phyloP scores from a whole-genome alignment of 2,888 invertebrate species.

The Drosophila borborema region DNA sequence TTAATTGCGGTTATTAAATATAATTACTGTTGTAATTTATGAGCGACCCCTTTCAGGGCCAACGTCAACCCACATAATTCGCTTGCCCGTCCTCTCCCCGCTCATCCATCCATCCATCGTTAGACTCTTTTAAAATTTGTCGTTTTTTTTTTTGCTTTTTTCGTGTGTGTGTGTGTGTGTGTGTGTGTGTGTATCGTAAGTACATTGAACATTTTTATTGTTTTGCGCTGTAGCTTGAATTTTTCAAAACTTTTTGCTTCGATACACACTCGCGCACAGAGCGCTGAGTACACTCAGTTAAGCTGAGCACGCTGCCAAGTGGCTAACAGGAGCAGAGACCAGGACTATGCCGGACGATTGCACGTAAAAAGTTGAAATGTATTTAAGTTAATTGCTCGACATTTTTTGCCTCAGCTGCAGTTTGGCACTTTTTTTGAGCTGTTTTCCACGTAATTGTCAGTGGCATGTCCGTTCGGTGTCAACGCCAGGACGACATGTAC shows the following conservation, averaged over 20 bases:
- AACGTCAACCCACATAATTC: constrained; percentile 20
- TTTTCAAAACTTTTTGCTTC: constrained; percentile 66
- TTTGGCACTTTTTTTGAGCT: constrained; percentile 57
- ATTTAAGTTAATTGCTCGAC: constrained; percentile 74
- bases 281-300: constrained; percentile 2
- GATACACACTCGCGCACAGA: constrained; percentile 48
- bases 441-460: constrained; percentile 69
- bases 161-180: not conserved
- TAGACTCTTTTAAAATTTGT: constrained; percentile 43
- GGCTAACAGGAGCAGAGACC: constrained; percentile 36
- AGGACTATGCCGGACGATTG: constrained; percentile 61
- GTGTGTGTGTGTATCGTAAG: constrained; percentile 38
- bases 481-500: constrained; percentile 60
- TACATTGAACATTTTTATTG: constrained; percentile 61
- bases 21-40: constrained; percentile 79
- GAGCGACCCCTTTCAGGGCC: constrained; percentile 74
- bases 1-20: constrained; percentile 77
- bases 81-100: not conserved
- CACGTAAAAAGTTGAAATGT: constrained; percentile 51
- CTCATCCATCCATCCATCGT: not conserved
- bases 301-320: constrained; percentile 31
- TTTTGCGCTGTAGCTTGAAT: constrained; percentile 38
- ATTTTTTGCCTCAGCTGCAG: constrained; percentile 55
- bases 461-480: constrained; percentile 78
- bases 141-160: constrained; percentile 25